Evolutionary conservation across 1,140 invertebrate genomes (phyloP).

Genomic region (Whitmania pigra): DNA sequence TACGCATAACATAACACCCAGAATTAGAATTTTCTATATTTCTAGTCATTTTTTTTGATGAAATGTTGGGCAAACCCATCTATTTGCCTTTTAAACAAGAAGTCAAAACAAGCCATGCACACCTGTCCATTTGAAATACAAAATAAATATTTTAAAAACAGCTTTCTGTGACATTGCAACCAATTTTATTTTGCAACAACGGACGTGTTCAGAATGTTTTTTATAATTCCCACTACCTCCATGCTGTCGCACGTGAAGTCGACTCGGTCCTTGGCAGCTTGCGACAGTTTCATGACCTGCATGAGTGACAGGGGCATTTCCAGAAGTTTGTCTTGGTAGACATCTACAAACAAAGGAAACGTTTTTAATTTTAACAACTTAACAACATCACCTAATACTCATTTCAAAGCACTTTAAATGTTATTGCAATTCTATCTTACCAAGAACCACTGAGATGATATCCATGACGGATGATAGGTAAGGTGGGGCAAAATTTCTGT

Average conservation of each 20-base stretch:
- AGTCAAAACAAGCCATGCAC: no score
- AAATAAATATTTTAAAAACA: no score
- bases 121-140: no score
- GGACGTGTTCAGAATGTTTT: background rate
- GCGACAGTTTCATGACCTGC: background rate
- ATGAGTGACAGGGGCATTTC: background rate
- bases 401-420: background rate
- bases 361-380: background rate
- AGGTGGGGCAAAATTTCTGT: conserved; percentile 10
- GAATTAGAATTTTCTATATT: no score
- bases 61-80: no score
- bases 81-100: no score
- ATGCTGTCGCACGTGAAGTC: background rate
- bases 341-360: background rate
- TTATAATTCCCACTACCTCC: background rate
- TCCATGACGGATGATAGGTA: background rate
- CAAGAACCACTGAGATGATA: background rate
- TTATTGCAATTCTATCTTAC: background rate
- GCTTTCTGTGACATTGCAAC: no score
- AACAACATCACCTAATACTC: no score
- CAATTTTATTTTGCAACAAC: no score
- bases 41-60: no score
- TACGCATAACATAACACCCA: no score
- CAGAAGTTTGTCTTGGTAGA: background rate
- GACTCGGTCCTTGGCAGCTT: background rate